phyloP scores from a whole-genome alignment of 2,888 invertebrate species.

The Tuta absoluta region DNA sequence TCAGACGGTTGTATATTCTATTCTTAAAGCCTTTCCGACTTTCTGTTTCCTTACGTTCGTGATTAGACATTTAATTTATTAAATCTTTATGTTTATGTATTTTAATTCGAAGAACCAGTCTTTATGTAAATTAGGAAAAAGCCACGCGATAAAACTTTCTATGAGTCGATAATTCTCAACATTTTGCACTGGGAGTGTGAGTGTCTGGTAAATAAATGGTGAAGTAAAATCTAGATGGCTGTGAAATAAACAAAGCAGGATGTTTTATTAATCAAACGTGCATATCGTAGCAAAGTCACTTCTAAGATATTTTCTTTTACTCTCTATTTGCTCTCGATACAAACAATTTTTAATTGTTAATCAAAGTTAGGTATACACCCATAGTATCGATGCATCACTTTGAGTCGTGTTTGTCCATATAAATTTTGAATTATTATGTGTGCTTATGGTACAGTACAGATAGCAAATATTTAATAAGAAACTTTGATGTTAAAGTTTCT shows the following conservation, averaged over 20 bases:
- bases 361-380: too few relatives aligned
- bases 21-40: background rate
- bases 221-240: background rate
- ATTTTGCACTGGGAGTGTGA: background rate
- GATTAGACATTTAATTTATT: constrained; percentile 7
- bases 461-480: too few relatives aligned
- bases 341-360: too few relatives aligned
- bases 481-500: too few relatives aligned
- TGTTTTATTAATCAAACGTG: background rate
- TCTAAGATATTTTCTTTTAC: too few relatives aligned
- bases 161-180: too few relatives aligned
- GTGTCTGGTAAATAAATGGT: background rate
- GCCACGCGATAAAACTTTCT: background rate
- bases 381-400: too few relatives aligned
- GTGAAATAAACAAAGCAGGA: background rate
- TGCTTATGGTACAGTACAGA: too few relatives aligned
- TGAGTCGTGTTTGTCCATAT: too few relatives aligned
- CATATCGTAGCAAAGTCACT: too few relatives aligned
- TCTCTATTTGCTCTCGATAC: too few relatives aligned
- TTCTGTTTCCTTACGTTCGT: background rate
- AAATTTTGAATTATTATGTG: too few relatives aligned
- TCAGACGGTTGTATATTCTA: background rate
- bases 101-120: background rate
- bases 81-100: background rate
- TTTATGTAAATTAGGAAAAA: background rate